phyloP scores from a whole-genome alignment of 2,888 invertebrate genomes.

The Mongoloraphidia duomilia region DNA sequence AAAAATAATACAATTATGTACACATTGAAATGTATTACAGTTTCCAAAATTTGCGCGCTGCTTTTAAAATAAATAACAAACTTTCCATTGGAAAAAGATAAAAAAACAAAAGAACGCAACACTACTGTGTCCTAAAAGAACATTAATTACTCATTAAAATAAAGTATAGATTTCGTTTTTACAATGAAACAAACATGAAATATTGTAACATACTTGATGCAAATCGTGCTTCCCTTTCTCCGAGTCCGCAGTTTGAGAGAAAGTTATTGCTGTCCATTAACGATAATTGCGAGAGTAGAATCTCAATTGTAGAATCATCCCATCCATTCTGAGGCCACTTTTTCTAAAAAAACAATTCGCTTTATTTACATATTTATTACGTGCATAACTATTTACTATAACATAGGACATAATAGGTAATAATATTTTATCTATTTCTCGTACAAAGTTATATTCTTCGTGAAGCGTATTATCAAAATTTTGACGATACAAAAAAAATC shows the following conservation, averaged over 20 bases:
- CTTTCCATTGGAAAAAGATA: too few relatives aligned
- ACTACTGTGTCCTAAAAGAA: too few relatives aligned
- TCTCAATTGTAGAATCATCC: slow-evolving; percentile 56
- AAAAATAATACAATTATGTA: neutral
- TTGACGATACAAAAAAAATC: too few relatives aligned
- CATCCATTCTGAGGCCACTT: slow-evolving; percentile 60
- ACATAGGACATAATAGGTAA: too few relatives aligned
- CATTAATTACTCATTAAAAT: neutral
- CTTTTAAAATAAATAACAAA: too few relatives aligned
- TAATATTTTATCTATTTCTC: too few relatives aligned
- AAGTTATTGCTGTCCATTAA: slow-evolving; percentile 74
- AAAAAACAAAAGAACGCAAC: too few relatives aligned
- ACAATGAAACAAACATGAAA: neutral
- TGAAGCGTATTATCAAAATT: too few relatives aligned
- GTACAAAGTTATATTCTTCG: too few relatives aligned
- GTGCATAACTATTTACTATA: slow-evolving; percentile 1
- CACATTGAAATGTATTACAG: too few relatives aligned
- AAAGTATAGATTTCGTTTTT: neutral
- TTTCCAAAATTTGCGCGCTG: too few relatives aligned
- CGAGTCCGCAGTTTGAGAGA: slow-evolving; percentile 54
- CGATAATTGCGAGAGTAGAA: slow-evolving; percentile 50
- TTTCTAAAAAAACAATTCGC: slow-evolving; percentile 32
- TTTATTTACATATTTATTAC: neutral
- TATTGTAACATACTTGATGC: slow-evolving; percentile 35
- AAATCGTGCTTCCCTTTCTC: slow-evolving; percentile 61